phyloP scores from a whole-genome alignment of 2,888 invertebrate genomes.

The Drosophila anceps region DNA sequence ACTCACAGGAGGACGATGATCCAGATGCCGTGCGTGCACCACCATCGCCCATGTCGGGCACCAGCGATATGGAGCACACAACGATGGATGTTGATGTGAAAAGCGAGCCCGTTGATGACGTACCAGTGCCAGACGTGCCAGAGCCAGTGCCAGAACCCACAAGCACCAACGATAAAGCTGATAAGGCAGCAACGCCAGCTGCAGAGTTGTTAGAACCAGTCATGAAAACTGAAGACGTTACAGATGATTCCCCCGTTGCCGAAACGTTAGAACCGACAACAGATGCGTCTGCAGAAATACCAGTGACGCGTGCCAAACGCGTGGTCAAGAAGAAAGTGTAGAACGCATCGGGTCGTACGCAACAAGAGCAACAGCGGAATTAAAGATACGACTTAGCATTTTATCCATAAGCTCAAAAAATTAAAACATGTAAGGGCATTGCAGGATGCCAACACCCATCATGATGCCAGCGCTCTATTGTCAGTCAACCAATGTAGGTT shows the following conservation, averaged over 20 bases:
- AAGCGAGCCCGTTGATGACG: slow-evolving; percentile 27
- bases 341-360: background rate
- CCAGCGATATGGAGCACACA: slow-evolving; percentile 61
- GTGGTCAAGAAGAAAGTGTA: slow-evolving; percentile 69
- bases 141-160: background rate
- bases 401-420: slow-evolving; percentile 64
- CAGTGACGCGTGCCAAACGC: slow-evolving; percentile 54
- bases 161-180: background rate
- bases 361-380: slow-evolving; percentile 9
- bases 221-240: slow-evolving; percentile 1
- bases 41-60: slow-evolving; percentile 71
- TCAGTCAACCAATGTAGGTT: slow-evolving; percentile 5
- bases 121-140: background rate
- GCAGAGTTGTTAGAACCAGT: background rate
- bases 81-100: slow-evolving; percentile 62
- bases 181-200: background rate
- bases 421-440: slow-evolving; percentile 3
- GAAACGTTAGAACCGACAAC: slow-evolving; percentile 3
- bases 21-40: slow-evolving; percentile 70
- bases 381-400: slow-evolving; percentile 58
- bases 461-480: slow-evolving; percentile 2
- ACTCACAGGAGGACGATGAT: slow-evolving; percentile 77
- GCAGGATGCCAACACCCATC: slow-evolving; percentile 8
- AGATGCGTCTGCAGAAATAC: background rate
- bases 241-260: background rate